Evolutionary conservation across 1,140 invertebrate genomes (phyloP).

Genomic region (Drosophila bocki): DNA sequence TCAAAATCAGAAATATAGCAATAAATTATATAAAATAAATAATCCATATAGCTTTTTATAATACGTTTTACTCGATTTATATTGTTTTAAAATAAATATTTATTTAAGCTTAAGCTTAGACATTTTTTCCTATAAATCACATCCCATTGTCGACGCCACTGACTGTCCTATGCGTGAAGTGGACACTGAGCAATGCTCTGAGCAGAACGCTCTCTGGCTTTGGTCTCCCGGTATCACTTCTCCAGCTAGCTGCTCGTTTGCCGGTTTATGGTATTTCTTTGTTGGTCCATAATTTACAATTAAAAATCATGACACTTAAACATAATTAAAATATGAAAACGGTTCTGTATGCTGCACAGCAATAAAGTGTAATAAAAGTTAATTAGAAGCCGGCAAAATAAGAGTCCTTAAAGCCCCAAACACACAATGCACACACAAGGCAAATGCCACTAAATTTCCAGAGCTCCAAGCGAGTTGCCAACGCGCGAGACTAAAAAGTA

Average conservation of each 20-base stretch:
- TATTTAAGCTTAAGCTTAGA: background rate
- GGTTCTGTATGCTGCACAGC: slow-evolving; percentile 69
- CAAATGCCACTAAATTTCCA: slow-evolving; percentile 48
- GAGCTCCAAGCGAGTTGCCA: slow-evolving; percentile 6
- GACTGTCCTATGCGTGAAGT: background rate
- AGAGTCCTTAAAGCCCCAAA: slow-evolving; percentile 44
- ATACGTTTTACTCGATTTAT: background rate
- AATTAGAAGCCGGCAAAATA: slow-evolving; percentile 61
- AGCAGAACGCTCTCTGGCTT: slow-evolving; percentile 21
- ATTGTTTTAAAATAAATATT: background rate
- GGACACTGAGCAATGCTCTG: slow-evolving; percentile 34
- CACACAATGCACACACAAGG: background rate
- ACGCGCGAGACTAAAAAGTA: slow-evolving; percentile 18
- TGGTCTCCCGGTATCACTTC: slow-evolving; percentile 32
- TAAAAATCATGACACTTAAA: slow-evolving; percentile 82
- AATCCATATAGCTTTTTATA: no score
- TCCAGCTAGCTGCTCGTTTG: slow-evolving; percentile 34
- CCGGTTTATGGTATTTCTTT: slow-evolving; percentile 67
- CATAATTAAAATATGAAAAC: slow-evolving; percentile 84
- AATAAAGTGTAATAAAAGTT: slow-evolving; percentile 83
- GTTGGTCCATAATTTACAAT: slow-evolving; percentile 73
- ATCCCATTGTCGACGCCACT: slow-evolving; percentile 8
- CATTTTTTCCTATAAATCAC: no score
- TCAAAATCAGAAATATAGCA: no score
- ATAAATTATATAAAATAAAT: background rate